A percentile compares a stretch with the other conserved stretches of the same genome.
Evolutionary conservation across 1,140 invertebrate genomes (phyloP).

Genomic region (Papilio polytes): DNA sequence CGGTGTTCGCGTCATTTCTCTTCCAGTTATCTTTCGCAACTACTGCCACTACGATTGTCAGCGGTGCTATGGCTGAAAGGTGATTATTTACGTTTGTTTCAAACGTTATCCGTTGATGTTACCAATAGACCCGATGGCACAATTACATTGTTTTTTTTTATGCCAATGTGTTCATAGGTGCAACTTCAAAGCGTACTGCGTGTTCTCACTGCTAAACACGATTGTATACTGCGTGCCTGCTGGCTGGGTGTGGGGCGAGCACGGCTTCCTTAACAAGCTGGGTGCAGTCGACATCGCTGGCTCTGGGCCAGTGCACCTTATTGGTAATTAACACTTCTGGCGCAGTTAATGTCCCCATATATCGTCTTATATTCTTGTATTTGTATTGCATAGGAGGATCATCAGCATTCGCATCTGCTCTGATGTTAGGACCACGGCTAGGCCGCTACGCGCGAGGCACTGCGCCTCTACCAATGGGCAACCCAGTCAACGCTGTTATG

Average conservation of each 20-base stretch:
- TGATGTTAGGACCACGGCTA: slow-evolving; percentile 95
- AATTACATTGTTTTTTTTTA: too few relatives aligned
- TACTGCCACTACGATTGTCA: slow-evolving; percentile 95
- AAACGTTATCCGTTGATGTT: background rate
- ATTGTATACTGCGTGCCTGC: slow-evolving; percentile 96
- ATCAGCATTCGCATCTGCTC: slow-evolving; percentile 92
- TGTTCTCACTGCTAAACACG: slow-evolving; percentile 96
- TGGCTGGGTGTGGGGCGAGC: slow-evolving; percentile 96
- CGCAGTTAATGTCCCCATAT: background rate
- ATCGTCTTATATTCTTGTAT: background rate
- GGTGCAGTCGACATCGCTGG: slow-evolving; percentile 96
- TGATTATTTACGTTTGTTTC: slow-evolving; percentile 59
- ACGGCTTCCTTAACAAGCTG: slow-evolving; percentile 92
- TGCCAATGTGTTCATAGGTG: slow-evolving; percentile 83
- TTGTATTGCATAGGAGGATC: slow-evolving; percentile 78
- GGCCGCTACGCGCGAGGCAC: slow-evolving; percentile 92
- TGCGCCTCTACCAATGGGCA: slow-evolving; percentile 91
- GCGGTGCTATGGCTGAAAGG: slow-evolving; percentile 95
- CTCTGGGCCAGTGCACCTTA: slow-evolving; percentile 96
- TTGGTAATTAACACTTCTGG: slow-evolving; percentile 83
- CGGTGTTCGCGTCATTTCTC: slow-evolving; percentile 92
- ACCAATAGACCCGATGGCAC: too few relatives aligned
- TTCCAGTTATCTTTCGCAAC: slow-evolving; percentile 96
- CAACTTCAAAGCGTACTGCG: slow-evolving; percentile 95
- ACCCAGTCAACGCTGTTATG: slow-evolving; percentile 95